These are phyloP conservation scores for Polymixis flavicincta DNA, from an alignment of 2,888 invertebrate genomes.

Conservation along the genomic window DNA sequence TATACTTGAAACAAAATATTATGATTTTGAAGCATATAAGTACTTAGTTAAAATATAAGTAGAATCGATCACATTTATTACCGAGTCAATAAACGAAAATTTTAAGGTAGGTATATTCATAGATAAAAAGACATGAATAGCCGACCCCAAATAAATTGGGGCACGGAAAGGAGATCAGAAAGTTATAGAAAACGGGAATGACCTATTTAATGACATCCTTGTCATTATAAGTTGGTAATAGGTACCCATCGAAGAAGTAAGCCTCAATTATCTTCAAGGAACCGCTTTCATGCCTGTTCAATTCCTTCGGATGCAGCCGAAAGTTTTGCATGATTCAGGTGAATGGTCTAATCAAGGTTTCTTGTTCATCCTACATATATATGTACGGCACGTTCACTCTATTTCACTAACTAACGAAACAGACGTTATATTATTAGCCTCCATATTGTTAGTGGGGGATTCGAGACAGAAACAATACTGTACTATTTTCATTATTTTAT, in stretches of 20 bases:
- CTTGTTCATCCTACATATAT: slow-evolving; percentile 7
- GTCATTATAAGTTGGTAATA: slow-evolving; percentile 1
- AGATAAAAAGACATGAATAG: neutral
- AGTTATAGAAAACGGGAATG: neutral
- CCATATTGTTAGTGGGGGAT: neutral
- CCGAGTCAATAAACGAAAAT: neutral
- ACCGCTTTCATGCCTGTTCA: neutral
- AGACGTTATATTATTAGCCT: neutral
- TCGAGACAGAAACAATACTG: neutral
- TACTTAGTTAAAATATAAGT: neutral
- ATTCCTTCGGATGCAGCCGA: slow-evolving; percentile 2
- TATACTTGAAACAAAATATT: neutral
- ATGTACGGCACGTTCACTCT: slow-evolving; percentile 21
- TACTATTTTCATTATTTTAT: neutral
- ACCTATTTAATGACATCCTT: neutral
- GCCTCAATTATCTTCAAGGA: neutral
- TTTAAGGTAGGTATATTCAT: neutral
- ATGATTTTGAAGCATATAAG: neutral
- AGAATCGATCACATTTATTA: neutral
- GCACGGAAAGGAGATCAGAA: neutral
- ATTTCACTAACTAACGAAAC: neutral
- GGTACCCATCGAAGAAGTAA: neutral
- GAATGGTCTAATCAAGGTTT: slow-evolving; percentile 33
- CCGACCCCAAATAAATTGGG: neutral
- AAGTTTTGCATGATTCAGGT: slow-evolving; percentile 21